Base-by-base conservation (phyloP, 1,140 invertebrate species). In the Pogonus chalceus region DNA sequence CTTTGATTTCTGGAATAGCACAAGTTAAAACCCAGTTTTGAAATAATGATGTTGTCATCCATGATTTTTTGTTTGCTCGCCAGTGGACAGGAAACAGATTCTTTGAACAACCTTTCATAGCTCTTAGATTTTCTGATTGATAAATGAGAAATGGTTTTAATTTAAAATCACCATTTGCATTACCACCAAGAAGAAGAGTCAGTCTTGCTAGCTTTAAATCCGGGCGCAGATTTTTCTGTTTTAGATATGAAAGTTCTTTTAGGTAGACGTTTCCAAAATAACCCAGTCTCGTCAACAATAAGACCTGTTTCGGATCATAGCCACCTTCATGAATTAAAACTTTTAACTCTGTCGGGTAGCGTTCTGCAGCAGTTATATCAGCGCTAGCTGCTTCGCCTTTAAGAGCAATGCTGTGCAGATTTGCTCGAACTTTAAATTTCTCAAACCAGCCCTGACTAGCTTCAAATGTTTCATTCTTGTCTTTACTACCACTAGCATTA, bases 221-320 rank as follows among this genome's bases (percentile, higher is more conserved):
- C 72, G 18, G 63, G 60, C 51, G 65, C 59, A 26, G 53, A 51
- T 56, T 71, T 70, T 52, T 74, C 65, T 48, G 64, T 60, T 58
- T 65, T 57, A 10, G 62, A 61, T 56, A 72, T 65, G 60, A 63
- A 73, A 37, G 68, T 73, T 55, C 63, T 54, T 56, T 59, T 62
- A 52, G 72, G 69, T 66, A 76, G 70, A 58, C 61, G 72, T 61
- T 74, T 76, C 69, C 73, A 75, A 61, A 67, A 74, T 1, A 74
- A 54, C 22, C 59, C 66, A 35, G 66, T 72, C 61, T 74, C 68
- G 57, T 71, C 59, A 39, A 63, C 60, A 60, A 68, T 73, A 58
- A 72, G 35, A 74, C 62, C 58, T 71, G 67, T 51, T 74, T 56
- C 23, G 60, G 53, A 31, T 56, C 57, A 56, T 65, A 69, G 31